These are phyloP conservation scores for Stenchaetothrips biformis DNA, from an alignment of 2,888 invertebrate genomes.

Conservation along the genomic window DNA sequence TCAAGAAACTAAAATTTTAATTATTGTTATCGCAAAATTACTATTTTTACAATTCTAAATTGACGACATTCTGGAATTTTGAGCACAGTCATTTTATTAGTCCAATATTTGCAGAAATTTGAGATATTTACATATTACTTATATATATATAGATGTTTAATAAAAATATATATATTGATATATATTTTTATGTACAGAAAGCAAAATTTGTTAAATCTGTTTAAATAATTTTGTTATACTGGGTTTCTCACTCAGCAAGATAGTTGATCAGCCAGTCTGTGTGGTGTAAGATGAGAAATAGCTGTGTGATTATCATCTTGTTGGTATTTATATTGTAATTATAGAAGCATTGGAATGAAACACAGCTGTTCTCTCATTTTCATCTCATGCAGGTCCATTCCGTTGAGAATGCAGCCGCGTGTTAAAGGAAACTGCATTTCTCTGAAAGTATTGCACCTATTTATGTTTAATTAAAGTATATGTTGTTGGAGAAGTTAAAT, in stretches of 20 bases:
- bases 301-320: background rate
- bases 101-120: constrained; percentile 25
- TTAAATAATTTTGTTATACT: constrained; percentile 24
- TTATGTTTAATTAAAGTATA: constrained; percentile 24
- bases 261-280: background rate
- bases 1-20: constrained; percentile 17
- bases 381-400: background rate
- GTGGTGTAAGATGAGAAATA: constrained; percentile 7
- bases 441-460: constrained; percentile 17
- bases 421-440: constrained; percentile 6
- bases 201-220: constrained; percentile 22
- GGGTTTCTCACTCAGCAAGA: background rate
- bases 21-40: constrained; percentile 3
- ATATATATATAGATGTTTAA: background rate
- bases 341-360: background rate
- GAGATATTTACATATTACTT: constrained; percentile 19
- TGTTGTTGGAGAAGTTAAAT: constrained; percentile 25
- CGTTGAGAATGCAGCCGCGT: constrained; percentile 16
- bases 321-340: background rate
- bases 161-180: background rate
- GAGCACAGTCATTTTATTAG: constrained; percentile 18
- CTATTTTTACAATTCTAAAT: background rate
- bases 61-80: constrained; percentile 15
- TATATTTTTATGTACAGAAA: constrained; percentile 22
- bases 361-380: background rate